phyloP scores from a whole-genome alignment of 2,113 vertebrate species.

The Myocastor coypus region DNA sequence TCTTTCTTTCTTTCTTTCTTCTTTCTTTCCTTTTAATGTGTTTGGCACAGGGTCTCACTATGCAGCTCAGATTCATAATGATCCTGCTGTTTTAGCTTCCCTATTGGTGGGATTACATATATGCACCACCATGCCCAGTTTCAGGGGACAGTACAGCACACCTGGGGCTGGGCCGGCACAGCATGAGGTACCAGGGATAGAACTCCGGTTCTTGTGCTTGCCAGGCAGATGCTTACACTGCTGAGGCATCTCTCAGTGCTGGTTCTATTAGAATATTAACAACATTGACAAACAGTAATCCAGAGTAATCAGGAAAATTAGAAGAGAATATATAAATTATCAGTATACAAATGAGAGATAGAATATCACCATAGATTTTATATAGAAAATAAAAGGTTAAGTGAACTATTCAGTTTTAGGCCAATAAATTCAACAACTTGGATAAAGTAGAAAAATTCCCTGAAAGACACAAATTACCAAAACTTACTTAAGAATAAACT shows the following conservation, averaged over 20 bases:
- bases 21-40: no score
- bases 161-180: no score
- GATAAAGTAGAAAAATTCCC: background rate
- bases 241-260: background rate
- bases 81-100: no score
- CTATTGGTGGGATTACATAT: no score
- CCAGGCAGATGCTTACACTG: no score
- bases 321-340: background rate
- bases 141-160: no score
- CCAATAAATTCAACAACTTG: background rate
- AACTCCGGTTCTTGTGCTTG: no score
- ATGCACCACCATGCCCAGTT: no score
- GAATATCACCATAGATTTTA: background rate
- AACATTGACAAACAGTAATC: background rate
- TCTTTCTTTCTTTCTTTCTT: no score
- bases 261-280: background rate
- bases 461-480: conserved; percentile 32
- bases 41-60: no score
- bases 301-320: background rate
- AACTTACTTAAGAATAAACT: conserved; percentile 19
- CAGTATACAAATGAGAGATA: background rate
- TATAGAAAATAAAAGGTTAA: background rate
- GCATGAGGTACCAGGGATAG: no score
- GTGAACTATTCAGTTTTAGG: background rate
- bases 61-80: no score